phyloP scores from a whole-genome alignment of 2,797 vertebrate species.

The Bufotes viridis region DNA sequence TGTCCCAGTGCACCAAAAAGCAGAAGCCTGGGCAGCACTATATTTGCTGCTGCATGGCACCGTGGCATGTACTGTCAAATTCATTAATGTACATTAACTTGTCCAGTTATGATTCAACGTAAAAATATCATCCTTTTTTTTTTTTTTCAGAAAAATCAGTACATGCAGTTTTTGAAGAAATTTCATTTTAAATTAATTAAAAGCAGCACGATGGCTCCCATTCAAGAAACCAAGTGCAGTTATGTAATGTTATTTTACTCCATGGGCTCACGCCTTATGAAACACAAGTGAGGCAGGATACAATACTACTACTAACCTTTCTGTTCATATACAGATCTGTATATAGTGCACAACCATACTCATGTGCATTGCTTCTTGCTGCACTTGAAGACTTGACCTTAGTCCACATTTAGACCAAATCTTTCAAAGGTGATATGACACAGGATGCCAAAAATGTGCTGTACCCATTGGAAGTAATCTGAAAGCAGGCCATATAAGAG shows the following conservation, averaged over 20 bases:
- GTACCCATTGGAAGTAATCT: not conserved
- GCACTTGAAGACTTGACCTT: not conserved
- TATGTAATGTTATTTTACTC: not conserved
- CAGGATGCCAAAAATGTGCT: not conserved
- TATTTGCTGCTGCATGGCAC: not conserved
- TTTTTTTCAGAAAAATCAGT: not conserved
- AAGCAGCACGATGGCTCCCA: not conserved
- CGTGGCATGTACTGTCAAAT: not conserved
- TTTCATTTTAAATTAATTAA: not conserved
- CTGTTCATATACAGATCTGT: not conserved
- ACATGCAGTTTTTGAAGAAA: not conserved
- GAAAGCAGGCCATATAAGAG: not conserved
- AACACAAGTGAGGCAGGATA: not conserved
- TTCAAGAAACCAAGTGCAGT: not conserved
- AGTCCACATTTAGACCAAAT: constrained; percentile 44
- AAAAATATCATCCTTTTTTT: not conserved
- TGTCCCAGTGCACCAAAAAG: too few relatives aligned
- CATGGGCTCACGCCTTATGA: not conserved
- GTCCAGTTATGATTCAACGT: not conserved
- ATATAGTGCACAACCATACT: not conserved
- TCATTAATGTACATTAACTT: not conserved
- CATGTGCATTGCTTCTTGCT: constrained; percentile 13
- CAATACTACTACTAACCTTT: not conserved
- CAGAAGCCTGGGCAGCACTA: too few relatives aligned
- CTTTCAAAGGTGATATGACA: not conserved